Evolutionary conservation across 2,888 invertebrate genomes (phyloP), one percentile per base, ranked within the genome.

Genomic region (Tuta absoluta): DNA sequence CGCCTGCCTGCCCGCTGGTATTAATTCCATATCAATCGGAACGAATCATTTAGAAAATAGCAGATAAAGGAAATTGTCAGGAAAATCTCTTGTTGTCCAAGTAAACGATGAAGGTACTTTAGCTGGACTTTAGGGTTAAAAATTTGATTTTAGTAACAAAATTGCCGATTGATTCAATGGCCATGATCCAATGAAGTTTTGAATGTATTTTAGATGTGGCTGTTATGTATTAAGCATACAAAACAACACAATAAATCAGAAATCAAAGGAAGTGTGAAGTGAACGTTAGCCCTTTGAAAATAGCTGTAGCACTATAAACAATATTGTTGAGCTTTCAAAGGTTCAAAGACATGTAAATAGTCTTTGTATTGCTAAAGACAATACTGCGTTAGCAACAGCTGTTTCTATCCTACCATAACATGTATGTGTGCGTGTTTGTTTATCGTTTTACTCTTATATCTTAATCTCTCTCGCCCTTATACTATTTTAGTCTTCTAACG

Each of bases 1-100:
- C 58, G 21, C 58, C 23, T 58, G 21, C 58, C 23, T 58, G 8
- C 37, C 38, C 58, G n/a, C 33, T 33, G 21, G 38, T 56, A 58
- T 37, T 12, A 17, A 14, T 21, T 21, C 21, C 38, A 17, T 38
- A 37, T 38, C 37, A 21, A 11, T 60, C 24, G 21, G 45, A 60
- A 12, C 7, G 11, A 51, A 23, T 51, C 23, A n/a, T 11, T 51
- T 23, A 11, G 2, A 48, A 5, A n/a, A 51, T 51, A 51, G 17
- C 10, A 17, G 45, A n/a, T 17, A 2, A 2, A n/a, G n/a, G 45
- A n/a, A n/a, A n/a, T 17, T 41, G 41, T 17, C 45, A 17, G 45
- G 14, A 14, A 41, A 41, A 41, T 2, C n/a, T 41, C 41, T 41
- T 41, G n/a, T 2, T 41, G 8, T 10, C n/a, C n/a, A n/a, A n/a